Base-by-base conservation (phyloP, 2,888 invertebrate species). In the Osmoderma eremita region DNA sequence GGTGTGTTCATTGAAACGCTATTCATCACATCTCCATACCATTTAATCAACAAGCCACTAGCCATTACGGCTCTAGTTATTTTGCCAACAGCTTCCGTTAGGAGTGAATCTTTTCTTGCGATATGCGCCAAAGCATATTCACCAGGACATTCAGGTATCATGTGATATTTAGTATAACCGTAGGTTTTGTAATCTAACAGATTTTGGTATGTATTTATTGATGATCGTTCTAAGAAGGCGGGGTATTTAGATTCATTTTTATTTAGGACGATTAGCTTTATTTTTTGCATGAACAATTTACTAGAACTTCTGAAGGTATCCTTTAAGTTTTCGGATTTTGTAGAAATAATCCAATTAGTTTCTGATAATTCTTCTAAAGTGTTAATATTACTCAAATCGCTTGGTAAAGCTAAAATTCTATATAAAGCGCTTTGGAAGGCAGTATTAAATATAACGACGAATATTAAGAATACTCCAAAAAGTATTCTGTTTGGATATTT, bases 391-490 rank as follows among this genome's bases (percentile, higher is more conserved):
- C 77, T 78, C 56, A 82, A 83, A 71, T 79, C 81, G 2, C 80
- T 70, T 0, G 83, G 83, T 3, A 77, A 77, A 48, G 81, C 81
- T 61, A 82, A 80, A 0, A 81, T 80, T 0, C 81, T 83, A 2
- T 83, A 81, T 54, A 84, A 73, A 30, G 80, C 81, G 3, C 83
- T 83, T 70, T 84, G 84, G 49, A 84, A 78, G 10, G 82, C 63
- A 0, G 83, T 81, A 1, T 81, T 81, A 63, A 82, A 79, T 30
- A 82, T 81, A 6, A 84, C 80, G 68, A 82, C 79, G 0, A 81
- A 79, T 12, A 71, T 15, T 10, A 71, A 67, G 17, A 70, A 39
- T 20, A 63, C 15, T 1, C 77, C 75, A 10, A 83, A 72, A 67
- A 83, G 80, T 15, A 83, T 73, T 61, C 81, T 78, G 58, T 83